These are phyloP conservation scores for Sarcophilus harrisii DNA, from an alignment of 2,797 vertebrate species.

Conservation along the genomic window DNA sequence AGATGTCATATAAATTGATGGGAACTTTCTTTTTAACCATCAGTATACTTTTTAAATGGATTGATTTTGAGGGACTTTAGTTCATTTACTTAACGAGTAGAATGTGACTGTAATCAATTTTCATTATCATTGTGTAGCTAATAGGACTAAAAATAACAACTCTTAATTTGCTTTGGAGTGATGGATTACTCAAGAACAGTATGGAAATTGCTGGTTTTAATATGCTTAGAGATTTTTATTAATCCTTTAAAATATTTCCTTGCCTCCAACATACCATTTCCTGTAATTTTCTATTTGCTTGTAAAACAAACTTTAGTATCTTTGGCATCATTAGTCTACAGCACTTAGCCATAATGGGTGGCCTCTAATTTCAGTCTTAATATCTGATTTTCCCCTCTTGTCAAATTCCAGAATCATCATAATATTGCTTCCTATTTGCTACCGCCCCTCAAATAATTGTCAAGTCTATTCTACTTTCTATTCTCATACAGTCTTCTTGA, in stretches of 20 bases:
- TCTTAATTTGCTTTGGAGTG: conserved; percentile 80
- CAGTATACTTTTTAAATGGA: conserved; percentile 72
- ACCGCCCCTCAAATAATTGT: not conserved
- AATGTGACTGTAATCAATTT: conserved; percentile 85
- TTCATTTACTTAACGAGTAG: conserved; percentile 79
- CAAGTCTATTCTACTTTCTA: not conserved
- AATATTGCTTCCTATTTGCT: not conserved
- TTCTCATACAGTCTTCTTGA: not conserved
- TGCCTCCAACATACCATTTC: conserved; percentile 65
- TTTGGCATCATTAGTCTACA: conserved; percentile 10
- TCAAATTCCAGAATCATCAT: not conserved
- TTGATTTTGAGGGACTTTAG: conserved; percentile 79
- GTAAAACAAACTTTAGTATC: conserved; percentile 54
- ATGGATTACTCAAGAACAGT: conserved; percentile 82
- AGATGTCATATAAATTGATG: conserved; percentile 81
- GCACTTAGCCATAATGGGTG: conserved; percentile 28
- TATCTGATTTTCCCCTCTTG: not conserved
- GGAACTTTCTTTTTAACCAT: conserved; percentile 66
- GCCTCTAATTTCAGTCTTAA: conserved; percentile 34
- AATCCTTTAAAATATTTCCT: conserved; percentile 68
- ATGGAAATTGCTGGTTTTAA: conserved; percentile 82
- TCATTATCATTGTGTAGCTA: conserved; percentile 85
- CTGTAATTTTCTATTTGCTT: conserved; percentile 60
- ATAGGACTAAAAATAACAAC: conserved; percentile 84
- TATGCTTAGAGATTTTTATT: conserved; percentile 73